Evolutionary conservation across 92 coral and sea anemone genomes (phyloP).

Genomic region (Paragorgia papillata): DNA sequence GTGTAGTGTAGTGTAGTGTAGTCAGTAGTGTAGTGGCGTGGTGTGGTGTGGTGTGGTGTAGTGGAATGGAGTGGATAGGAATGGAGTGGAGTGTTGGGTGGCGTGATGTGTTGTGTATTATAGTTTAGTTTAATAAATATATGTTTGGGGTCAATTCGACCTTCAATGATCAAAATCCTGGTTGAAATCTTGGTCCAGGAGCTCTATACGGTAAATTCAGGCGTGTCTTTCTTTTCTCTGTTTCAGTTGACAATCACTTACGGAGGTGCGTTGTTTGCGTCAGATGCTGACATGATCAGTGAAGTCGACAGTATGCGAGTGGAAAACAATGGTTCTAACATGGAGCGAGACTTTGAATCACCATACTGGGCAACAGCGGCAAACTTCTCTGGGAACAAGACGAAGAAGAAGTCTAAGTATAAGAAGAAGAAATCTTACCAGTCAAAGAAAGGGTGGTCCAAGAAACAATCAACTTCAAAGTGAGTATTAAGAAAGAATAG

Average conservation of each 20-base stretch:
- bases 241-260: conserved; percentile 28
- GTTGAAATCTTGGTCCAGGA: no score
- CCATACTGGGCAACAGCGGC: conserved; percentile 28
- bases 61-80: no score
- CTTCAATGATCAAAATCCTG: no score
- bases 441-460: neutral
- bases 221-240: neutral
- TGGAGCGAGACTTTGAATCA: conserved; percentile 11
- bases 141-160: no score
- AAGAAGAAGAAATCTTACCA: neutral
- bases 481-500: neutral
- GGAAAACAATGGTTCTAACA: neutral
- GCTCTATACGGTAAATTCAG: no score
- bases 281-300: neutral
- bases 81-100: no score
- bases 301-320: neutral
- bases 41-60: no score
- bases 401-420: conserved; percentile 12
- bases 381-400: neutral
- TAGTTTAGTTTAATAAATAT: no score
- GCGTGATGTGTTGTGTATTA: no score
- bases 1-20: no score
- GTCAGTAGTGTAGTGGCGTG: no score
- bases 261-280: conserved; percentile 17
- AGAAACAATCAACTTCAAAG: conserved; percentile 6